A percentile compares a stretch with the other conserved stretches of the same genome.
Conservation (phyloP, 2,797 vertebrate genomes). For the Apogon talboti region DNA sequence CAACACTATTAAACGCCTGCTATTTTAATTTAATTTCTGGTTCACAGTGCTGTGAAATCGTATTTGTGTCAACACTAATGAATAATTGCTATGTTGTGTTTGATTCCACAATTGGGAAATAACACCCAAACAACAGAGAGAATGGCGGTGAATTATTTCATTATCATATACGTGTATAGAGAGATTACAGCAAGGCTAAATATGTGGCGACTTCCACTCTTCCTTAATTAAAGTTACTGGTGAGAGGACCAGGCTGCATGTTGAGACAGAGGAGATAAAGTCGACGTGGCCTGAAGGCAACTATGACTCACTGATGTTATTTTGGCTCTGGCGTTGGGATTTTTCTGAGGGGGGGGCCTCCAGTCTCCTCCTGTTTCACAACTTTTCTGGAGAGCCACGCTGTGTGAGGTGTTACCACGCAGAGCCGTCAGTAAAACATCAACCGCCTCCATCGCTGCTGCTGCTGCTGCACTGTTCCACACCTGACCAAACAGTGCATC, state of each 20-base stretch:
- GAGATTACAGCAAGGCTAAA: constrained; percentile 44
- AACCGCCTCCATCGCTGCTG: constrained; percentile 52
- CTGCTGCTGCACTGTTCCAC: constrained; percentile 37
- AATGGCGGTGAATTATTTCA: constrained; percentile 11
- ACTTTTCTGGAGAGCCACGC: constrained; percentile 42
- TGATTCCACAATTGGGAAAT: too few relatives aligned
- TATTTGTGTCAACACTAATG: too few relatives aligned
- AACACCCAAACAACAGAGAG: background rate
- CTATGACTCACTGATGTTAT: constrained; percentile 83
- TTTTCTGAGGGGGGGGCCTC: constrained; percentile 54
- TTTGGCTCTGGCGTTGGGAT: constrained; percentile 76
- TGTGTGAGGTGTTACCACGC: constrained; percentile 46
- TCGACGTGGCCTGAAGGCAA: constrained; percentile 75
- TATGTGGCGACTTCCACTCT: constrained; percentile 52
- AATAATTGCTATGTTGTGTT: too few relatives aligned
- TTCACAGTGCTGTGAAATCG: too few relatives aligned
- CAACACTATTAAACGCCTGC: background rate
- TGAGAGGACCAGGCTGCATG: constrained; percentile 73
- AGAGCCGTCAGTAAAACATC: constrained; percentile 56
- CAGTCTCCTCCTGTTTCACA: constrained; percentile 74
- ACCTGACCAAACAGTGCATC: constrained; percentile 67
- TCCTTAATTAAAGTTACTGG: constrained; percentile 79
- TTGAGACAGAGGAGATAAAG: constrained; percentile 81
- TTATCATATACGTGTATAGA: constrained; percentile 5
- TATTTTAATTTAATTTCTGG: too few relatives aligned